These are phyloP conservation scores for Rattus norvegicus DNA, from an alignment of 2,113 vertebrate species.

Conservation along the genomic window GRCr8 NC_086021.1:74256001-74256500, in stretches of 20 bases:
- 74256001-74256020: too few relatives aligned
- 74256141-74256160: constrained; percentile 48
- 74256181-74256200: not conserved
- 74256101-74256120: constrained; percentile 41
- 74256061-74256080: constrained; percentile 33
- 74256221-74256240: not conserved
- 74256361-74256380: too few relatives aligned
- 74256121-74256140: constrained; percentile 12
- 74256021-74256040: not conserved
- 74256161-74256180: not conserved
- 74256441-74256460: not conserved
- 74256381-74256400: too few relatives aligned
- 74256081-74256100: constrained; percentile 13
- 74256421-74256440: not conserved
- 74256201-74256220: constrained; percentile 19
- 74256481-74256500: not conserved
- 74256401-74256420: not conserved
- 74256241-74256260: not conserved
- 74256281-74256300: not conserved
- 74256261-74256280: not conserved
- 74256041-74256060: not conserved
- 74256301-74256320: not conserved
- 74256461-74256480: not conserved
- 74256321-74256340: not conserved
- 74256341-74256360: not conserved